Evolutionary conservation across 2,888 invertebrate species (phyloP).

Genomic region (Pseudococcus jackbeardsleyi): DNA sequence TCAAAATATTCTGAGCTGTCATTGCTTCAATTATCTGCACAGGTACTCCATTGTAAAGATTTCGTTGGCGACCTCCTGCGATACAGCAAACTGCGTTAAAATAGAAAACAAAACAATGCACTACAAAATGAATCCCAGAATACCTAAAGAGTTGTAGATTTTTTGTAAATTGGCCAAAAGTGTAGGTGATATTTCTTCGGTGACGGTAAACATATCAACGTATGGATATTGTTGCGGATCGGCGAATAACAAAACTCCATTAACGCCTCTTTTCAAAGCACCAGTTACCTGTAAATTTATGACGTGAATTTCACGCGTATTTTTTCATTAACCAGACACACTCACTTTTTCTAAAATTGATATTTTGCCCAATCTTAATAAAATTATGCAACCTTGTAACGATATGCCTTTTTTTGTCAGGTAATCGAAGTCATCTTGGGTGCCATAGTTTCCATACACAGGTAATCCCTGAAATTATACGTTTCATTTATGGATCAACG

Average conservation of each 20-base stretch:
- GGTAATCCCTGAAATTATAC: slow-evolving; percentile 51
- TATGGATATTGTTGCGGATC: slow-evolving; percentile 60
- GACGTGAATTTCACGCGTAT: neutral
- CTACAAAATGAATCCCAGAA: neutral
- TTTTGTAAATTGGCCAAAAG: slow-evolving; percentile 56
- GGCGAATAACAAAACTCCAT: slow-evolving; percentile 58
- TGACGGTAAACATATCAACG: neutral
- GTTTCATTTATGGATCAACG: neutral
- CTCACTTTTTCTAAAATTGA: slow-evolving; percentile 61
- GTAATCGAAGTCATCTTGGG: slow-evolving; percentile 54
- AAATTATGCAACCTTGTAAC: slow-evolving; percentile 20
- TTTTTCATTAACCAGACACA: neutral
- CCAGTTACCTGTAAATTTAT: slow-evolving; percentile 41
- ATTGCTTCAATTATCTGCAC: slow-evolving; percentile 46
- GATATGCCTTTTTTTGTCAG: neutral
- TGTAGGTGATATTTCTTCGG: slow-evolving; percentile 59
- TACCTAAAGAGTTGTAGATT: slow-evolving; percentile 37
- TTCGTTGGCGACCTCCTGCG: neutral
- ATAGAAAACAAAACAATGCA: slow-evolving; percentile 3
- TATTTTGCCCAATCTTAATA: slow-evolving; percentile 61
- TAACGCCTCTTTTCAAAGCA: slow-evolving; percentile 57
- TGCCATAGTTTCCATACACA: slow-evolving; percentile 54
- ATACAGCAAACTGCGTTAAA: neutral
- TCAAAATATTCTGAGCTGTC: slow-evolving; percentile 48
- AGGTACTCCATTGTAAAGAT: neutral